These are phyloP conservation scores for Vicugna pacos DNA, from an alignment of 2,113 vertebrate genomes.

Conservation along the genomic window DNA sequence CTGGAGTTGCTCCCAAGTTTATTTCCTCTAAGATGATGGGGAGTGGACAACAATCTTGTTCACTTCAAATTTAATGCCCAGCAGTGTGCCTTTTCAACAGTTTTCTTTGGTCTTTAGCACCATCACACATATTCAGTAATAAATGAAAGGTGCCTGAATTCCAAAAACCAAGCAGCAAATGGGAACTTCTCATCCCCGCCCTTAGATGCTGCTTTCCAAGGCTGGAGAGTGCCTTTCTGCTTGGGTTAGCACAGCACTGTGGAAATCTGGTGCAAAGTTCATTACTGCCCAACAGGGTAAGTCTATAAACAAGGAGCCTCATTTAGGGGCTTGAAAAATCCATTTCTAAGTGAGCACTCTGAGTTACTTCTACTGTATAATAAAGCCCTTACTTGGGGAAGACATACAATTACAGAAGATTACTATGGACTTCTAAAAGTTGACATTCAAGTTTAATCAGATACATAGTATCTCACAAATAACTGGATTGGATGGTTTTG, in stretches of 20 bases:
- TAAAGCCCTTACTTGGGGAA: neutral
- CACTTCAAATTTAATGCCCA: neutral
- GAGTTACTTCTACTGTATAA: constrained; percentile 17
- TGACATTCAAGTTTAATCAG: constrained; percentile 33
- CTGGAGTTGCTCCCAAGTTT: neutral
- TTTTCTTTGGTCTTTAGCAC: neutral
- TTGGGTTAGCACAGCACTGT: constrained; percentile 21
- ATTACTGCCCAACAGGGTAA: constrained; percentile 16
- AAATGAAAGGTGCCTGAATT: neutral
- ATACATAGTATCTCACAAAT: neutral
- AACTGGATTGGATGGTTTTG: neutral
- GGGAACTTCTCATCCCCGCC: neutral
- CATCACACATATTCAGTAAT: neutral
- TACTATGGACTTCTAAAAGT: neutral
- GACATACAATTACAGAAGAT: neutral
- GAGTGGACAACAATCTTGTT: neutral
- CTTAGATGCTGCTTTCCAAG: neutral
- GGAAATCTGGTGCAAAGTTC: constrained; percentile 44
- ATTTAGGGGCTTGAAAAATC: constrained; percentile 11
- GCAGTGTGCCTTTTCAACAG: neutral
- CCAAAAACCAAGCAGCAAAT: constrained; percentile 35
- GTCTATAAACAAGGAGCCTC: constrained; percentile 1
- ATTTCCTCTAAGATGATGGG: neutral
- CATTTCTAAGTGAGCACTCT: constrained; percentile 42
- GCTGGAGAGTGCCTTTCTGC: neutral